Percentiles rank a stretch among this genome's conserved stretches.
Evolutionary conservation across 2,888 invertebrate genomes (phyloP).

Genomic region (Drosophila macrospina): DNA sequence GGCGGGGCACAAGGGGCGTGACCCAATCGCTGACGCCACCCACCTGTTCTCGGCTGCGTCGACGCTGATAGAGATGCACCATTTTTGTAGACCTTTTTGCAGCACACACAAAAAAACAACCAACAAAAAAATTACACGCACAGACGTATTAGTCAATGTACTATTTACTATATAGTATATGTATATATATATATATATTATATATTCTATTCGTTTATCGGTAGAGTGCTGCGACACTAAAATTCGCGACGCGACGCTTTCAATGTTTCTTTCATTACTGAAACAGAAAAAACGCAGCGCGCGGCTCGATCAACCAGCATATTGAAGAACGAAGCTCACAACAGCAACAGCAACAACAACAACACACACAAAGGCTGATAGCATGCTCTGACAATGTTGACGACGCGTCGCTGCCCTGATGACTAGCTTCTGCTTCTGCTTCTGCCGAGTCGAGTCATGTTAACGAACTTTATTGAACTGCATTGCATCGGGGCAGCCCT

Average conservation of each 20-base stretch:
- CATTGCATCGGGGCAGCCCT: slow-evolving; percentile 46
- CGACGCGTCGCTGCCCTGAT: slow-evolving; percentile 22
- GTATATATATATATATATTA: slow-evolving; percentile 8
- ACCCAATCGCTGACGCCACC: slow-evolving; percentile 38
- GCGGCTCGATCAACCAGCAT: slow-evolving; percentile 52
- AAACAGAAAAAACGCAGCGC: slow-evolving; percentile 51
- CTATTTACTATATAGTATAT: background rate
- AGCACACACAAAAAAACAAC: slow-evolving; percentile 7
- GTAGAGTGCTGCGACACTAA: slow-evolving; percentile 9
- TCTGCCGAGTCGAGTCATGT: slow-evolving; percentile 27
- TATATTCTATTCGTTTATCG: slow-evolving; percentile 12
- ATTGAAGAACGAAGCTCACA: slow-evolving; percentile 27
- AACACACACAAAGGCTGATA: slow-evolving; percentile 46
- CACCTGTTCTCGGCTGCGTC: slow-evolving; percentile 71
- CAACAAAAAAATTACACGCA: slow-evolving; percentile 16
- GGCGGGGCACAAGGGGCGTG: background rate
- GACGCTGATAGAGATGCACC: slow-evolving; percentile 72
- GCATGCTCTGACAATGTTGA: slow-evolving; percentile 31
- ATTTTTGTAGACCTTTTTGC: slow-evolving; percentile 35
- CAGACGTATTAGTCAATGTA: background rate
- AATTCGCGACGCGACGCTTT: slow-evolving; percentile 62
- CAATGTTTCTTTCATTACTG: slow-evolving; percentile 66
- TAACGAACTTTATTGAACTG: slow-evolving; percentile 70
- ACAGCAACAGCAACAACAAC: slow-evolving; percentile 21
- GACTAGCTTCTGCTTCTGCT: slow-evolving; percentile 23